Evolutionary conservation across 2,113 vertebrate genomes (phyloP).

Genomic region (Coptodon rendalli): DNA sequence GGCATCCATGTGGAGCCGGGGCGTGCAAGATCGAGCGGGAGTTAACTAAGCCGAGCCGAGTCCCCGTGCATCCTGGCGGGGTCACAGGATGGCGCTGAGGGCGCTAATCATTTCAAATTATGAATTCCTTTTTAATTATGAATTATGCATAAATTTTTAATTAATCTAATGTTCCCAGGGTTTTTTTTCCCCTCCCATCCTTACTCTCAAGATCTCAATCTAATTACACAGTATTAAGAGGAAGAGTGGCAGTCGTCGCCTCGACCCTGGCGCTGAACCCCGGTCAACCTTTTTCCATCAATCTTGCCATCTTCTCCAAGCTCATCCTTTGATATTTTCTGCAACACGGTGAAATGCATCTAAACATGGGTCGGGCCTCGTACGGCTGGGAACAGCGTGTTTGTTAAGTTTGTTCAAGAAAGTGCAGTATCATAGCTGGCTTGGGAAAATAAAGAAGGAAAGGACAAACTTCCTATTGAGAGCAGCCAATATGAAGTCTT

Average conservation of each 20-base stretch:
- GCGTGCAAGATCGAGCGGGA: conserved; percentile 49
- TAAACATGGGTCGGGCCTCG: conserved; percentile 28
- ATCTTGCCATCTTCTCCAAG: conserved; percentile 56
- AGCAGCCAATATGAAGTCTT: neutral
- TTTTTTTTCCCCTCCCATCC: conserved; percentile 51
- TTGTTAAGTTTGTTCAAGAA: conserved; percentile 14
- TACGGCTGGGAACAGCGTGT: conserved; percentile 22
- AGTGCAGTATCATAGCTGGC: neutral
- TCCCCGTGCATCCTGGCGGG: conserved; percentile 60
- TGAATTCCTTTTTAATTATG: conserved; percentile 80
- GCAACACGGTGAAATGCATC: conserved; percentile 53
- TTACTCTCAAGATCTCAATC: conserved; percentile 69
- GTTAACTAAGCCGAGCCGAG: conserved; percentile 61
- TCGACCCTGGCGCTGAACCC: conserved; percentile 59
- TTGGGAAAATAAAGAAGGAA: neutral
- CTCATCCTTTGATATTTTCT: conserved; percentile 43
- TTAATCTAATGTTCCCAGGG: conserved; percentile 78
- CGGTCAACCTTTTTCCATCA: conserved; percentile 68
- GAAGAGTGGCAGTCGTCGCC: conserved; percentile 63
- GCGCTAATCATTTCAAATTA: conserved; percentile 78
- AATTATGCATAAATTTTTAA: conserved; percentile 83
- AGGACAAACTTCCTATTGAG: neutral
- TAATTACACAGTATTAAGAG: conserved; percentile 75
- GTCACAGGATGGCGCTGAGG: conserved; percentile 67
- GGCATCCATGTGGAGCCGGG: conserved; percentile 44